phyloP scores from a whole-genome alignment of 2,797 vertebrate species.

The Setipinna tenuifilis region DNA sequence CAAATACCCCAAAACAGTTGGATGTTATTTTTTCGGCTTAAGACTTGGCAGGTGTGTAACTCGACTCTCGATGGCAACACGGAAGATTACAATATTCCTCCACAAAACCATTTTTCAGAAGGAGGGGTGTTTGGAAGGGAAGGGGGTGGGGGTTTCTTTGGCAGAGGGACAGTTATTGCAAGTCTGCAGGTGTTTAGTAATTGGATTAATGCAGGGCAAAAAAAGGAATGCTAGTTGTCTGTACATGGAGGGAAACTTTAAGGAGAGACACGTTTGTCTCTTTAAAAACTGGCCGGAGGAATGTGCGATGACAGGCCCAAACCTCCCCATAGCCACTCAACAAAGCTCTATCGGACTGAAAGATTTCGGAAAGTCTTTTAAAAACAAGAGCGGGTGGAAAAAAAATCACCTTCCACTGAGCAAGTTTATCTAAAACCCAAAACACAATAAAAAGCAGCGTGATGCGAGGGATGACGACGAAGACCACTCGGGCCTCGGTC shows the following conservation, averaged over 20 bases:
- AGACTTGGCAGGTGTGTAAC: conserved; percentile 84
- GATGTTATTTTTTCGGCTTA: conserved; percentile 79
- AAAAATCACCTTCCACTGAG: conserved; percentile 74
- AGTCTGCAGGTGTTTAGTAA: conserved; percentile 93
- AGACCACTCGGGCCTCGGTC: conserved; percentile 56
- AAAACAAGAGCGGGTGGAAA: conserved; percentile 52
- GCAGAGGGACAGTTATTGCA: conserved; percentile 85
- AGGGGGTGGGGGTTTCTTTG: conserved; percentile 54
- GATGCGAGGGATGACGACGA: conserved; percentile 73
- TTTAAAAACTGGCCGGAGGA: conserved; percentile 73
- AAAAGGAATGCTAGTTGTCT: conserved; percentile 81
- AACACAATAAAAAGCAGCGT: conserved; percentile 83
- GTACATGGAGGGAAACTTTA: conserved; percentile 63
- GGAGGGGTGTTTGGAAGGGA: conserved; percentile 4
- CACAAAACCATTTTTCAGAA: conserved; percentile 57
- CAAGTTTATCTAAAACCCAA: conserved; percentile 86
- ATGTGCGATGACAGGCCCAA: conserved; percentile 79
- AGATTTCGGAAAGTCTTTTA: conserved; percentile 56
- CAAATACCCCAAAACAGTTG: conserved; percentile 73
- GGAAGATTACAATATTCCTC: conserved; percentile 81
- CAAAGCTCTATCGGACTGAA: conserved; percentile 73
- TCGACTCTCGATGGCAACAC: conserved; percentile 79
- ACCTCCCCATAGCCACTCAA: conserved; percentile 53
- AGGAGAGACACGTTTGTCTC: conserved; percentile 81
- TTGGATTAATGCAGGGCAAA: conserved; percentile 86